A percentile compares a stretch with the other conserved stretches of the same genome.
Conservation (phyloP, 2,113 vertebrate genomes). For the Rattus rattus region DNA sequence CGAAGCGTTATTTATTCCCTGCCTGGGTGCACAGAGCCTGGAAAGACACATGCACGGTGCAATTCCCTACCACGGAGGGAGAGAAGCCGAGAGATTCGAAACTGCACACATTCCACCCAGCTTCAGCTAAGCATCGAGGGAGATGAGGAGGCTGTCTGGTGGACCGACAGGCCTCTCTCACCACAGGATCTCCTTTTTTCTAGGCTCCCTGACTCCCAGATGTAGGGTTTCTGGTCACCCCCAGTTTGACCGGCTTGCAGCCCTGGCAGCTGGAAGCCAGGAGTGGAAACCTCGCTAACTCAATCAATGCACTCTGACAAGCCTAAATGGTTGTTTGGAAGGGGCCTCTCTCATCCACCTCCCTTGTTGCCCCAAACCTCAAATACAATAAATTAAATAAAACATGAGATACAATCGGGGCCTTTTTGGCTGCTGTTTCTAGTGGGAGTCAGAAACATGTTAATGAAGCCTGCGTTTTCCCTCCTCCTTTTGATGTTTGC, state of each 20-base stretch:
- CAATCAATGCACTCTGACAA: constrained; percentile 63
- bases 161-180: background rate
- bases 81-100: background rate
- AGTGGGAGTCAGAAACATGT: background rate
- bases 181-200: background rate
- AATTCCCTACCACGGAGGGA: background rate
- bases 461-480: background rate
- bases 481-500: background rate
- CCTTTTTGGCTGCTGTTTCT: constrained; percentile 12
- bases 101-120: background rate
- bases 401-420: constrained; percentile 2
- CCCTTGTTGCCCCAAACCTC: constrained; percentile 58
- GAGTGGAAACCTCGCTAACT: constrained; percentile 46
- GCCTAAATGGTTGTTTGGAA: constrained; percentile 56
- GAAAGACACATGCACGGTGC: background rate
- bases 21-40: background rate
- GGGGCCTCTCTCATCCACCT: constrained; percentile 14
- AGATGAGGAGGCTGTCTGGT: background rate
- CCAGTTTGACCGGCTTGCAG: background rate
- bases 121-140: background rate
- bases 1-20: constrained; percentile 20
- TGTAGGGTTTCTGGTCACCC: background rate
- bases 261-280: background rate
- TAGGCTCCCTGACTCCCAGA: background rate
- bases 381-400: constrained; percentile 72